Conservation (phyloP, 2,888 invertebrate genomes). For the Mesorhabditis spiculigera region DNA sequence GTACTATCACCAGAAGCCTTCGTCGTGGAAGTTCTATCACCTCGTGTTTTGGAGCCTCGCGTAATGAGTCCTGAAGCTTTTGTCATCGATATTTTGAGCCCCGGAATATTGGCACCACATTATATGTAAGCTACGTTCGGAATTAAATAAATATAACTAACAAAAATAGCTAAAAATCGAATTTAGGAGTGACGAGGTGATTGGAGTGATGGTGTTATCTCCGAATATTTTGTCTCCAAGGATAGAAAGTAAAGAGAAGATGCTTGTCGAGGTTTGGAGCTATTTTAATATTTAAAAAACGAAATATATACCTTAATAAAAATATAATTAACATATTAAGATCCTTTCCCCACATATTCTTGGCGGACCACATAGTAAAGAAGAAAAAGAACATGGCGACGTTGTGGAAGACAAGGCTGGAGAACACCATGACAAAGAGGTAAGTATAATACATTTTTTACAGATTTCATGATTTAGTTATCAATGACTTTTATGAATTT, state of each 20-base stretch:
- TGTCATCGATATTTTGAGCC: constrained; percentile 48
- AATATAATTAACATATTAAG: constrained; percentile 14
- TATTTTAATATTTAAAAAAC: background rate
- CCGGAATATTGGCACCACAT: constrained; percentile 25
- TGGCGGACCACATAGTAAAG: constrained; percentile 42
- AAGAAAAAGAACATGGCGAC: constrained; percentile 31
- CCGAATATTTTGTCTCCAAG: constrained; percentile 51
- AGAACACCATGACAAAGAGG: background rate
- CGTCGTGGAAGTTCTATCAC: constrained; percentile 36
- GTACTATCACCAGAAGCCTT: constrained; percentile 50
- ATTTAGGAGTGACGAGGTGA: constrained; percentile 19
- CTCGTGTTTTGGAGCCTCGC: constrained; percentile 43
- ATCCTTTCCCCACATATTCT: constrained; percentile 44
- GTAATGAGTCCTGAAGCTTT: constrained; percentile 48
- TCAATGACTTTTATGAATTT: too few species aligned
- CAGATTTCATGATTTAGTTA: too few species aligned
- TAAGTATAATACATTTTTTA: background rate
- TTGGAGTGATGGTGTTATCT: constrained; percentile 43
- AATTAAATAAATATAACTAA: background rate
- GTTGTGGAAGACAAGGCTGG: constrained; percentile 22
- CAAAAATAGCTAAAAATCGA: background rate
- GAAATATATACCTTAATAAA: background rate
- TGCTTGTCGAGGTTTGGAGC: constrained; percentile 35
- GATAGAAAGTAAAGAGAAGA: constrained; percentile 39
- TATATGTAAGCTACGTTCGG: background rate